Evolutionary conservation across 2,113 vertebrate species (phyloP), one percentile per base, ranked within the genome.

Genomic region (Paracanthobrama guichenoti): DNA sequence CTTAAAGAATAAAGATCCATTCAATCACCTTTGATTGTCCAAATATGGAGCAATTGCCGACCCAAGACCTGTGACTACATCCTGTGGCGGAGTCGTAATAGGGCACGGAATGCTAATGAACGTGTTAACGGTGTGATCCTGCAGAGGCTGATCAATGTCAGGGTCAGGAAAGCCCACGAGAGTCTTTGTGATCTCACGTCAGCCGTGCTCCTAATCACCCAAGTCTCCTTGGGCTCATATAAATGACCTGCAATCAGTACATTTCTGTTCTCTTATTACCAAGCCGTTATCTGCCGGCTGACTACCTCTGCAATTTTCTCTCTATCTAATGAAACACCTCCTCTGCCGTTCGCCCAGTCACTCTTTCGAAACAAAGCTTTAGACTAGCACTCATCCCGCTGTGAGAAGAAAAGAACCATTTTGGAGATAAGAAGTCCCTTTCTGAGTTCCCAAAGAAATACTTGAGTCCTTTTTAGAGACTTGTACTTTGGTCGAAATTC

Each of bases 251-350:
- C 85, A 89, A 91, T 91, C 85, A 86, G 87, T 87, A 81, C 82
- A 87, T 87, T 79, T 72, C 57, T 83, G 84, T 83, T 83, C 83
- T 82, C 67, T 88, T 84, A 90, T 90, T 90, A 91, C 75, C 53
- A 57, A 44, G 73, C 84, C 18, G 77, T 89, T 88, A 91, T 92
- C 89, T 89, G 91, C 90, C 86, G 82, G 79, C 57, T 84, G 85
- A 88, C 87, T 88, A 87, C 85, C 86, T 89, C 86, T 57, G 84
- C 87, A 82, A 79, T 88, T 87, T 83, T 87, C 77, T 66, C 57
- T 71, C 88, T 57, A 67, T 88, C 79, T 76, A 88, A 87, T 84
- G 71, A 88, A 89, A 88, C 71, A 55, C 59, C 20, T 50, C 53
- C 78, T 66, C 46, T 83, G 73, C 77, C 42, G 18, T 82, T 83